Evolutionary conservation across 2,888 invertebrate species (phyloP).

Genomic region (Pterostichus niger): DNA sequence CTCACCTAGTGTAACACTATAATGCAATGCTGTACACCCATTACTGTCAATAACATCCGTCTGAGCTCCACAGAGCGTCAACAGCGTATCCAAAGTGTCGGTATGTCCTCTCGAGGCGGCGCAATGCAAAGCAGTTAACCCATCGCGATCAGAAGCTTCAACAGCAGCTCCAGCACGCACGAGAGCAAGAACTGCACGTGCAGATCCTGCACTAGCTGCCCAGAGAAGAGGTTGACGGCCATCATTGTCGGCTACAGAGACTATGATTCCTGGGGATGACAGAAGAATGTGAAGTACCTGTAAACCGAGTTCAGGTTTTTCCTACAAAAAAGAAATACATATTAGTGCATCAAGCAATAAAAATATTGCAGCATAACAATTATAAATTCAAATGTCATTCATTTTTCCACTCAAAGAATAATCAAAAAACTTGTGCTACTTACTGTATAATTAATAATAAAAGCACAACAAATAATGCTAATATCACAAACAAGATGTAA

Average conservation of each 20-base stretch:
- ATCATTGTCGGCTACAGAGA: conserved; percentile 94
- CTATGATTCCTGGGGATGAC: conserved; percentile 86
- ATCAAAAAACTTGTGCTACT: no score
- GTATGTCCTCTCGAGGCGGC: conserved; percentile 97
- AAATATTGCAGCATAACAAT: no score
- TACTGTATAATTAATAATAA: no score
- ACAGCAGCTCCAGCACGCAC: conserved; percentile 92
- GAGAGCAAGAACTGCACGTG: conserved; percentile 93
- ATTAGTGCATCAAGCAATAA: neutral
- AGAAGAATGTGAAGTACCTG: conserved; percentile 90
- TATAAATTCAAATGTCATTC: no score
- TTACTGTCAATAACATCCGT: conserved; percentile 95
- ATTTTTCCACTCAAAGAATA: no score
- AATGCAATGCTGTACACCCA: conserved; percentile 97
- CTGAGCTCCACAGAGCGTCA: conserved; percentile 92
- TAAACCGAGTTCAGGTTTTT: conserved; percentile 82
- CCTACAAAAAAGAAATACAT: conserved; percentile 69
- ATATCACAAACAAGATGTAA: neutral
- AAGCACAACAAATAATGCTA: no score
- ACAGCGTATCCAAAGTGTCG: conserved; percentile 92
- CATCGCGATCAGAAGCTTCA: conserved; percentile 93
- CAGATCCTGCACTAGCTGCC: conserved; percentile 98
- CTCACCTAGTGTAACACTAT: conserved; percentile 90
- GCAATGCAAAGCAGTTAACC: conserved; percentile 96
- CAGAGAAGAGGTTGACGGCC: conserved; percentile 96